Percentiles rank a stretch among this genome's conserved stretches.
Evolutionary conservation across 2,888 invertebrate species (phyloP).

Genomic region (Plutella xylostella): DNA sequence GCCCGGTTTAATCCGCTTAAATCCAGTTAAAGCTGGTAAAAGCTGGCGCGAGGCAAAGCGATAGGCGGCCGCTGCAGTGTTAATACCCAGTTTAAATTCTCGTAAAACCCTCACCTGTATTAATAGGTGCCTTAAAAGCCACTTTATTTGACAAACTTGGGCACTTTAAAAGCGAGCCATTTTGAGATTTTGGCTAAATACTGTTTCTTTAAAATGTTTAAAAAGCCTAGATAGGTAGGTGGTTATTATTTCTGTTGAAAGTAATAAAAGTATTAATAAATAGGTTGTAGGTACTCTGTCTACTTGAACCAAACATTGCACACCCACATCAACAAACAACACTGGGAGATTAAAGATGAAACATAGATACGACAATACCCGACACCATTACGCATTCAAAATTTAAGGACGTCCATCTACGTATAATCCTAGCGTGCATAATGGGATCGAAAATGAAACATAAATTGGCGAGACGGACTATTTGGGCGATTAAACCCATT

Average conservation of each 20-base stretch:
- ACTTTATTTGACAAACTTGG: no score
- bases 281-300: no score
- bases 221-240: no score
- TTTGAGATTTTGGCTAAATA: no score
- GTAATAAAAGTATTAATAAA: no score
- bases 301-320: no score
- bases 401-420: slow-evolving; percentile 37
- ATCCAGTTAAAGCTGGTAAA: slow-evolving; percentile 38
- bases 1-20: slow-evolving; percentile 46
- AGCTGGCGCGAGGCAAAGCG: slow-evolving; percentile 35
- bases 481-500: slow-evolving; percentile 65
- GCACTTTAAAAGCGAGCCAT: no score
- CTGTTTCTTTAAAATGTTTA: no score
- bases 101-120: slow-evolving; percentile 31
- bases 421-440: slow-evolving; percentile 58
- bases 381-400: slow-evolving; percentile 44
- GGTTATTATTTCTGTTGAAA: no score
- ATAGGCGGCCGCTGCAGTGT: slow-evolving; percentile 53
- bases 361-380: slow-evolving; percentile 41
- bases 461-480: slow-evolving; percentile 62
- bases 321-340: no score
- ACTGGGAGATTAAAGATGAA: slow-evolving; percentile 7
- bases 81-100: slow-evolving; percentile 67
- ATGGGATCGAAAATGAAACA: slow-evolving; percentile 69
- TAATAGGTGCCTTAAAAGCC: no score